A percentile compares a stretch with the other conserved stretches of the same genome.
Conservation (phyloP, 1,140 invertebrate species). For the Vollenhovia emeryi region DNA sequence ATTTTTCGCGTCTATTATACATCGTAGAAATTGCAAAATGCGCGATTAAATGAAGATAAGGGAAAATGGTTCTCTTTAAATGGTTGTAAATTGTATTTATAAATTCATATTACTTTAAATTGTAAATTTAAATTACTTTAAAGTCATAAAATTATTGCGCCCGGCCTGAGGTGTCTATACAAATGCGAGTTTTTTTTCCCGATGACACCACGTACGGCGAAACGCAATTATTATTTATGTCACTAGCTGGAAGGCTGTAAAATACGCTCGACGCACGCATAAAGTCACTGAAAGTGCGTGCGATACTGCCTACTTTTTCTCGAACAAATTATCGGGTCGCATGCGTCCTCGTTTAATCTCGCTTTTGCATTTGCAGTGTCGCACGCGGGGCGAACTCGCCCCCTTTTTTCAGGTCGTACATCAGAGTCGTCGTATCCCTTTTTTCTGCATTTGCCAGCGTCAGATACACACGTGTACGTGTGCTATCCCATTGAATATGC, state of each 20-base stretch:
- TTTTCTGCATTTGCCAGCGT: conserved; percentile 53
- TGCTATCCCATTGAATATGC: conserved; percentile 55
- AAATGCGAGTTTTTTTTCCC: neutral
- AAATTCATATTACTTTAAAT: too few species aligned
- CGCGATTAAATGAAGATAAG: neutral
- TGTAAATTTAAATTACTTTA: neutral
- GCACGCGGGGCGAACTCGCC: neutral
- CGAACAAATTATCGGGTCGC: conserved; percentile 52
- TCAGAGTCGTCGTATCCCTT: conserved; percentile 43
- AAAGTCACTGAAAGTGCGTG: conserved; percentile 27
- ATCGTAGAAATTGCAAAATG: neutral
- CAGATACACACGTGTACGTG: conserved; percentile 55
- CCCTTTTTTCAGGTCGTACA: conserved; percentile 49
- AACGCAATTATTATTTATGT: conserved; percentile 23
- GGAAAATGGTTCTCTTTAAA: too few species aligned
- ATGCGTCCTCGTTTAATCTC: conserved; percentile 43
- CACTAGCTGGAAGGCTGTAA: neutral
- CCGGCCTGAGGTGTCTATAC: neutral
- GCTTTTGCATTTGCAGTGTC: conserved; percentile 47
- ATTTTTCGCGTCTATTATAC: neutral
- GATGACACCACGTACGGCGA: neutral
- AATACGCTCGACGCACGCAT: neutral
- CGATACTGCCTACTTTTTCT: conserved; percentile 11
- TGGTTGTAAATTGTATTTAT: too few species aligned
- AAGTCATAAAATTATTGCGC: neutral